Evolutionary conservation across 2,888 invertebrate species (phyloP).

Genomic region (Xestia sexstrigata): DNA sequence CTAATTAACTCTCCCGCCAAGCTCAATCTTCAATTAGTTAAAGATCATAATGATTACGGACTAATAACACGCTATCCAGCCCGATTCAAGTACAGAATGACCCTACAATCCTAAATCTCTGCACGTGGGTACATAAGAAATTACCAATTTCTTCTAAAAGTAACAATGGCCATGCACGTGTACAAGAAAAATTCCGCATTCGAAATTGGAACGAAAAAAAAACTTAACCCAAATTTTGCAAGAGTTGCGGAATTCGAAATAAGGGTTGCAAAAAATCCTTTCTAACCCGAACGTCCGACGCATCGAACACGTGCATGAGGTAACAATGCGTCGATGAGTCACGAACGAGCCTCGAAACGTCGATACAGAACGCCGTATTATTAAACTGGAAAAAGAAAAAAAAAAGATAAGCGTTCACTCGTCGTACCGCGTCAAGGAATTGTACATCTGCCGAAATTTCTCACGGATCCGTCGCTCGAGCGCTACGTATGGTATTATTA

Average conservation of each 20-base stretch:
- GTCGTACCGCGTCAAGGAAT: constrained; percentile 89
- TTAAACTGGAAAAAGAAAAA: constrained; percentile 82
- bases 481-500: constrained; percentile 87
- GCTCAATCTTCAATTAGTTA: constrained; percentile 78
- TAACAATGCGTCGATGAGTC: constrained; percentile 88
- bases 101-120: constrained; percentile 65
- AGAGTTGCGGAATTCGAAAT: constrained; percentile 90
- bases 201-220: constrained; percentile 77
- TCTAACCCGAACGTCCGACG: constrained; percentile 87
- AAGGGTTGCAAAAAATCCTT: constrained; percentile 90
- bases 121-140: constrained; percentile 71
- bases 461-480: constrained; percentile 85
- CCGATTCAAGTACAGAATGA: constrained; percentile 65
- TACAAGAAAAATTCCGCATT: constrained; percentile 71
- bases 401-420: constrained; percentile 89
- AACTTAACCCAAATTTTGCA: constrained; percentile 88
- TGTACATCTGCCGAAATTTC: constrained; percentile 91
- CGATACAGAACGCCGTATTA: constrained; percentile 86
- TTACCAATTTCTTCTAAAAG: constrained; percentile 57
- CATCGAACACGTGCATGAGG: constrained; percentile 87
- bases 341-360: constrained; percentile 81
- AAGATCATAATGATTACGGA: constrained; percentile 74
- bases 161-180: constrained; percentile 75
- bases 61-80: constrained; percentile 64
- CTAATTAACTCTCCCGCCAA: constrained; percentile 75